Percentiles rank a stretch among this genome's conserved stretches.
Conservation (phyloP, 2,888 invertebrate genomes). For the Mantis religiosa region DNA sequence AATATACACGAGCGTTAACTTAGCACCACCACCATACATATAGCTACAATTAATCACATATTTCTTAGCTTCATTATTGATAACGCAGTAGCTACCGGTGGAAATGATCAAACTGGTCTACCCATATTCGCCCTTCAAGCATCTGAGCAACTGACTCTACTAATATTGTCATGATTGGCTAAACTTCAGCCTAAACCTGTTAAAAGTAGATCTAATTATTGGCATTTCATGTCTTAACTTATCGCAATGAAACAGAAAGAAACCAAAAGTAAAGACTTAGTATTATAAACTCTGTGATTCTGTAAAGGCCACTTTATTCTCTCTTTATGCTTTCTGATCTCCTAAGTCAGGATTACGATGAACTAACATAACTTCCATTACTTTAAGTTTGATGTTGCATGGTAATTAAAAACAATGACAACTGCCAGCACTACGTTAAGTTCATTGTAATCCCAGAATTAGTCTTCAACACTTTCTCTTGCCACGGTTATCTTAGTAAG, state of each 20-base stretch:
- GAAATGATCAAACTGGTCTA: background rate
- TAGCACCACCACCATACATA: background rate
- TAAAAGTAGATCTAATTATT: background rate
- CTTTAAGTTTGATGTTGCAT: too few relatives aligned
- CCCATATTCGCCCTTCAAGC: background rate
- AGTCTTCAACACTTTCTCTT: background rate
- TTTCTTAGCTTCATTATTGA: background rate
- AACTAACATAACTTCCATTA: too few relatives aligned
- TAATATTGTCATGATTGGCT: background rate
- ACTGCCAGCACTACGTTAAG: too few relatives aligned
- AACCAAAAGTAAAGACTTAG: background rate
- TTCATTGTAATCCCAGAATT: too few relatives aligned
- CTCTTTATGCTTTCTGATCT: background rate
- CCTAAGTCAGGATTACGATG: background rate
- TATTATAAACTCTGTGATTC: background rate
- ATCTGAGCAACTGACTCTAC: background rate
- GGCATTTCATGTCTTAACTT: background rate
- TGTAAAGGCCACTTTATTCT: background rate
- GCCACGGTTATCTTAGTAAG: background rate
- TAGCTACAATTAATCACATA: background rate
- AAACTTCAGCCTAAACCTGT: background rate
- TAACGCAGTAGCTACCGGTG: background rate
- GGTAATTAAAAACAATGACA: too few relatives aligned
- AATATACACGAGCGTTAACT: background rate
- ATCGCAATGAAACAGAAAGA: background rate